Evolutionary conservation across 2,113 vertebrate genomes (phyloP).

Genomic region (zebrafish (Danio rerio)): DNA sequence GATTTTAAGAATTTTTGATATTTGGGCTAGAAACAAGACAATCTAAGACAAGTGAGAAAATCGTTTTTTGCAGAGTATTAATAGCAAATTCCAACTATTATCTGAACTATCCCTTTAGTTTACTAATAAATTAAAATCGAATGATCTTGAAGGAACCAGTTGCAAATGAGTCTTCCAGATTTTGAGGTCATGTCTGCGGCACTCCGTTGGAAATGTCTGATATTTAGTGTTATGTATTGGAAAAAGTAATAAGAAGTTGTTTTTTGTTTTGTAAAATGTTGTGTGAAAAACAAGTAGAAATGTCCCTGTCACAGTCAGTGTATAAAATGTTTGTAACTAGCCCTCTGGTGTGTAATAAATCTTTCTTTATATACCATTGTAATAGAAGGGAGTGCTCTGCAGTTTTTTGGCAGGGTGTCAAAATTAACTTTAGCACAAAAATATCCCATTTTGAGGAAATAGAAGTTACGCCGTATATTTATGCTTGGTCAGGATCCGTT

Average conservation of each 20-base stretch:
- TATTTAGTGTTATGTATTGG: conserved; percentile 21
- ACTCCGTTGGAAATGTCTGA: background rate
- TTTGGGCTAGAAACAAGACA: no score
- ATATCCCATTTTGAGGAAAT: background rate
- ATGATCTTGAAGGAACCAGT: no score
- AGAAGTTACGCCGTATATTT: background rate
- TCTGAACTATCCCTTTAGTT: no score
- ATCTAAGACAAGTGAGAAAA: no score
- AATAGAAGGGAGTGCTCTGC: background rate
- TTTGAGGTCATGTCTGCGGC: no score
- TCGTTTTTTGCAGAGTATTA: no score
- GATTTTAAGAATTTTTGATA: no score
- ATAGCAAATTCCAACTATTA: no score
- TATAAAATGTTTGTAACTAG: conserved; percentile 22
- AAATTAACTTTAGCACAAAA: conserved; percentile 3
- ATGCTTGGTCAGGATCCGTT: background rate
- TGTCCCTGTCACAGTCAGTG: background rate
- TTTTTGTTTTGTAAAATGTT: conserved; percentile 40
- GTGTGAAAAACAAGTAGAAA: background rate
- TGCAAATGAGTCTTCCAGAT: no score
- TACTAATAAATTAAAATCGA: no score
- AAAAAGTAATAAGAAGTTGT: conserved; percentile 1
- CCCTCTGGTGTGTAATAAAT: conserved; percentile 34
- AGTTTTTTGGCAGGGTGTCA: background rate
- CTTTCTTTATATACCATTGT: conserved; percentile 12